Evolutionary conservation across 2,797 vertebrate species (phyloP), one percentile per base, ranked within the genome.

Genomic region (Tokudaia tokunoshimensis): DNA sequence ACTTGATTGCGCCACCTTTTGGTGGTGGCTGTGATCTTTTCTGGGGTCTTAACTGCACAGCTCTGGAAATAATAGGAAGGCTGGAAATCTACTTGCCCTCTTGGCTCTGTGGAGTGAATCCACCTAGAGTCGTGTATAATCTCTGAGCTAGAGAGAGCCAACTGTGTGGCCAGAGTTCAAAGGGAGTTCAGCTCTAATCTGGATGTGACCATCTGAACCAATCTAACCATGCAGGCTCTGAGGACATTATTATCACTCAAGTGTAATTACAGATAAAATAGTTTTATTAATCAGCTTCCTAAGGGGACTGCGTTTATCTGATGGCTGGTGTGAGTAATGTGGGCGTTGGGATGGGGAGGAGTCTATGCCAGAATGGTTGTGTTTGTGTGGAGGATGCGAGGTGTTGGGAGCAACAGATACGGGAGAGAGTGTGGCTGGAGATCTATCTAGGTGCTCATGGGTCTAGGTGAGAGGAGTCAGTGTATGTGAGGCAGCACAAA

Each of bases 251-350:
- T 97, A 96, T 96, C 98, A 98, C 97, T 97, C 97, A 96, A 97
- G 95, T 97, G 97, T 98, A 98, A 97, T 98, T 97, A 97, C 55
- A 98, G 98, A 98, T 98, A 98, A 98, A 97, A 97, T 97, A 96
- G 96, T 97, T 97, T 97, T 97, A 97, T 96, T 98, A 98, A 97
- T 97, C 98, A 61, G 94, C 95, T 96, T 98, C 96, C 96, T 97
- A 98, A 96, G 95, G 92, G 83, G 94, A 95, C 89, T 87, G 24
- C 81, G 84, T 96, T 97, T 98, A 97, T 98, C 97, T 98, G 98
- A 97, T 98, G 97, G 95, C 52, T 89, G 67, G 50, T 93, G 89
- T 86, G 88, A 88, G 91, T 93, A 83, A 90, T 72, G 92, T 65
- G 74, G 91, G 59, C 4, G 0, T 4, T 61, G 79, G 70, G 20